Evolutionary conservation across 92 coral and sea anemone species (phyloP), one percentile per base, ranked within the genome.

Genomic region (Hydrozoanthus gracilis): DNA sequence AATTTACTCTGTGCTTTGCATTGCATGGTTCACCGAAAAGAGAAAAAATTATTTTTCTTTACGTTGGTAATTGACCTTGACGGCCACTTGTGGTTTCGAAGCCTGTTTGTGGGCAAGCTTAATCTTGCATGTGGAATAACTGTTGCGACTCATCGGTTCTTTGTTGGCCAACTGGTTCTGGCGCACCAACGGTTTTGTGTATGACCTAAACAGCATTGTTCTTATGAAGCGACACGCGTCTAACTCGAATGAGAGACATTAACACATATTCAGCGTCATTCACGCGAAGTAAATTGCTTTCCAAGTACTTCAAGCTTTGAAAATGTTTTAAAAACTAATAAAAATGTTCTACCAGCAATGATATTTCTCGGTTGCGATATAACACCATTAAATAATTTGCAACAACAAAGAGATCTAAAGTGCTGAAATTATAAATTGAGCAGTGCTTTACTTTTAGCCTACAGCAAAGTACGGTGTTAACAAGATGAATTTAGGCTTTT

Each of bases 161-260:
- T 80, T 80, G 85, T 64, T 48, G 44, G 8, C 13, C 16, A 50
- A 48, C 84, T 16, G 72, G 85, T 79, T 45, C 11, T 20, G 16
- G 11, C 13, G 4, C 73, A 80, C 47, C 70, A 79, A 44, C 44
- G 14, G 70, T 78, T 78, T 52, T 58, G 69, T 78, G 50, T 79
- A 62, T 73, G 56, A 51, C 56, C 48, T 9, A 17, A 17, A 80
- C 47, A 48, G 44, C 45, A 47, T 80, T 80, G 69, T 80, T 65
- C 15, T 79, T 62, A 9, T 62, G 73, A 64, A 10, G 58, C 46
- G 45, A 80, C 60, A 80, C 85, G 85, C 85, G 85, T 65, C 74
- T 27, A 27, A 27, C 39, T 27, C 39, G 35, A 5, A n/a, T 27
- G 55, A 17, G 44, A 69, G 85, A 65, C 85, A 64, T 80, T 49